Percentiles rank a stretch among this genome's conserved stretches.
These are phyloP conservation scores for Drosophila mulleri DNA, from an alignment of 2,888 invertebrate species.

Conservation along the genomic window DNA sequence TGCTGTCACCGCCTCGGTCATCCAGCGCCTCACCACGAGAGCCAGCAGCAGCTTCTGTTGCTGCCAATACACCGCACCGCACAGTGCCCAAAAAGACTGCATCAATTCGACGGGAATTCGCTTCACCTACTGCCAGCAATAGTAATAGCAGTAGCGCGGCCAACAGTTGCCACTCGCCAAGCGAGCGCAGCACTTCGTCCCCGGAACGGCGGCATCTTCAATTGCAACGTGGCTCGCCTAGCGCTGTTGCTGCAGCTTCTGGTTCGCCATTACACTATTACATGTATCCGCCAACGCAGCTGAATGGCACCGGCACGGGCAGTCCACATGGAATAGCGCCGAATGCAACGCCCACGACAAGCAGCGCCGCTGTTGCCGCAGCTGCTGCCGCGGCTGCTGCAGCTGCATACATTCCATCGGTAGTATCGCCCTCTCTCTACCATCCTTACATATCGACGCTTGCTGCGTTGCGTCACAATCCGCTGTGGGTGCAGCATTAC, in stretches of 20 bases:
- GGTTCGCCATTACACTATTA: conserved; percentile 83
- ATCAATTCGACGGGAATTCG: conserved; percentile 85
- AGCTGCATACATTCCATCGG: conserved; percentile 84
- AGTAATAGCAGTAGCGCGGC: conserved; percentile 53
- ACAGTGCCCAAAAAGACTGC: conserved; percentile 85
- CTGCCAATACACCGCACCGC: conserved; percentile 79
- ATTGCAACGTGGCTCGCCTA: conserved; percentile 80
- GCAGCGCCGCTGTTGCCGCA: conserved; percentile 71
- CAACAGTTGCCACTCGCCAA: conserved; percentile 75
- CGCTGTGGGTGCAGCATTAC: conserved; percentile 86
- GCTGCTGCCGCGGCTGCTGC: conserved; percentile 82
- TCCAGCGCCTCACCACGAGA: conserved; percentile 79
- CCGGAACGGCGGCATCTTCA: conserved; percentile 73
- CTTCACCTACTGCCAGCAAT: conserved; percentile 83
- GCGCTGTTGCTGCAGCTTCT: conserved; percentile 57
- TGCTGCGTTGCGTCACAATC: conserved; percentile 85
- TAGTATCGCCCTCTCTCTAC: conserved; percentile 81
- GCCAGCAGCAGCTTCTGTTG: conserved; percentile 37
- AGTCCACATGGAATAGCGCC: conserved; percentile 73
- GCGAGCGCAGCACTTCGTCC: conserved; percentile 75
- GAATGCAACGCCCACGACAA: conserved; percentile 47
- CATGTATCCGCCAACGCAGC: conserved; percentile 83
- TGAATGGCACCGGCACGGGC: conserved; percentile 78
- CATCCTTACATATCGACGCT: conserved; percentile 84
- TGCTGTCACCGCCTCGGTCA: conserved; percentile 80